Evolutionary conservation across 2,113 vertebrate species (phyloP), one percentile per base, ranked within the genome.

Genomic region (Ceyx margarethae): DNA sequence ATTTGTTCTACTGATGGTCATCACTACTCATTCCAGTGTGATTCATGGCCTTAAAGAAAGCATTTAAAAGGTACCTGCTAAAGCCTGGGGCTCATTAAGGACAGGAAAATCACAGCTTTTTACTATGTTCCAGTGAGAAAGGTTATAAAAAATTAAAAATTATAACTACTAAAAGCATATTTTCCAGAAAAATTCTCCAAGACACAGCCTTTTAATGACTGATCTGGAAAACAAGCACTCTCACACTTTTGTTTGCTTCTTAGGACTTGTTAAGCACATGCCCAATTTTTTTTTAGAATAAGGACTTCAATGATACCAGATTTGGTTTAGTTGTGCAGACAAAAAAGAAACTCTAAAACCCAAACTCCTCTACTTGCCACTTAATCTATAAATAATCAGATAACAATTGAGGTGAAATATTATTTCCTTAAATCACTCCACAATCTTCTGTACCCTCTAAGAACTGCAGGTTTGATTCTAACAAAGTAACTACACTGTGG

Each of bases 351-450:
- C 51, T 5, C 9, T 64, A 19, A 45, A 45, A 26, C 31, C 7
- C 43, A 62, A 20, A 26, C 35, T 22, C n/a, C 7, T 61, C 76
- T 77, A 51, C 28, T 72, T 80, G 21, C 40, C 75, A 65, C 29
- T 42, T 94, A 80, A 95, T 58, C 57, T 75, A 82, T 8, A 42
- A 11, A 31, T 81, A 77, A 45, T 54, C 43, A 82, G 19, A 95
- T 37, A 85, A 91, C 28, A 91, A 61, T 53, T 87, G 72, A 86
- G 43, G 79, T 85, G 17, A 92, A 77, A 72, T 79, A 80, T 33
- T 71, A 28, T 87, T 83, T 95, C 81, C 82, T 91, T 89, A 91
- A 95, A 33, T 11, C 58, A 90, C 18, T 91, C 40, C n/a, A 54
- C 26, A 87, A 43, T 72, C 43, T 93, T 86, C 29, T 72, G 11